Evolutionary conservation across 1,140 invertebrate species (phyloP).

Genomic region (Drosophila orosa): DNA sequence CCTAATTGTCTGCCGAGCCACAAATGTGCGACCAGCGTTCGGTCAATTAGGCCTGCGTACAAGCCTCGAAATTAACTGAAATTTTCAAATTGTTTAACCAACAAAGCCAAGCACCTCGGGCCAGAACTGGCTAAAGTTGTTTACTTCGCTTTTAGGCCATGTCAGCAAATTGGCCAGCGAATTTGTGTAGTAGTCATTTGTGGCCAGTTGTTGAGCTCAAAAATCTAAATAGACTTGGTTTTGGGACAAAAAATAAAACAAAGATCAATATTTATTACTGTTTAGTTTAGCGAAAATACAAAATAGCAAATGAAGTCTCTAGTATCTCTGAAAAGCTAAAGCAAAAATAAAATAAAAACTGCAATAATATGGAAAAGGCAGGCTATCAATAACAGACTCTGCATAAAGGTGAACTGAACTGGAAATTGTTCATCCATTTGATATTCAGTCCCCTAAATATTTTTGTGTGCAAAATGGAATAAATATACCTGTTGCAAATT

Average conservation of each 20-base stretch:
- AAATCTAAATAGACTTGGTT: background rate
- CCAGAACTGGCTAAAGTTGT: slow-evolving; percentile 14
- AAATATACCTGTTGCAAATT: slow-evolving; percentile 17
- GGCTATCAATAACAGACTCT: slow-evolving; percentile 13
- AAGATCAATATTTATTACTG: slow-evolving; percentile 6
- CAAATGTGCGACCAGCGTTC: slow-evolving; percentile 48
- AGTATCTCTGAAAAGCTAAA: background rate
- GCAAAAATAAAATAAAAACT: background rate
- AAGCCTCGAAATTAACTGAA: slow-evolving; percentile 41
- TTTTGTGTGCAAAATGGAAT: slow-evolving; percentile 17
- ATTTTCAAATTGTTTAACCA: slow-evolving; percentile 47
- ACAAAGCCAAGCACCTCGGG: slow-evolving; percentile 14
- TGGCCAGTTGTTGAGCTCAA: background rate
- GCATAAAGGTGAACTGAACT: background rate
- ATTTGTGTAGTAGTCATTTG: background rate
- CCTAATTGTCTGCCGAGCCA: slow-evolving; percentile 62
- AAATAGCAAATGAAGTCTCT: background rate
- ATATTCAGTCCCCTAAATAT: slow-evolving; percentile 1
- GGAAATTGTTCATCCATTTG: slow-evolving; percentile 12
- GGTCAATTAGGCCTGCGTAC: slow-evolving; percentile 53
- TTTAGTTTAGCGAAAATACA: too few species aligned
- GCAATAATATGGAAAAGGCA: background rate
- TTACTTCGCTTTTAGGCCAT: slow-evolving; percentile 14
- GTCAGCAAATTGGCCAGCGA: slow-evolving; percentile 1
- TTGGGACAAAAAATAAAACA: too few species aligned